These are phyloP conservation scores for Cranoglanis bouderius DNA, from an alignment of 2,113 vertebrate genomes.

Conservation along the genomic window DNA sequence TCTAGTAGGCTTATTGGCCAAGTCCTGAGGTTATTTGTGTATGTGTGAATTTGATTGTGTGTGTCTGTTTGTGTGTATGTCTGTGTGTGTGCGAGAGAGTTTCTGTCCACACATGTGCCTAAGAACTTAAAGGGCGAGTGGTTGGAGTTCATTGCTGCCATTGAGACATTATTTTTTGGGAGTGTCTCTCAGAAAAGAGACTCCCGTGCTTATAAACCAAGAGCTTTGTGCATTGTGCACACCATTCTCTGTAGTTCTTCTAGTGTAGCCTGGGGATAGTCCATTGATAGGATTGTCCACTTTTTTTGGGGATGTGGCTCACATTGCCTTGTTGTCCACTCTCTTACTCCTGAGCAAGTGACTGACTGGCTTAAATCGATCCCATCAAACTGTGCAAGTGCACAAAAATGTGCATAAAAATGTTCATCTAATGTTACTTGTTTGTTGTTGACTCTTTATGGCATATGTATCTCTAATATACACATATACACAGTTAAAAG, in stretches of 20 bases:
- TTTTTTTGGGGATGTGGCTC: slow-evolving; percentile 67
- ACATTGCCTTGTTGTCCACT: slow-evolving; percentile 76
- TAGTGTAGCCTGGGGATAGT: slow-evolving; percentile 71
- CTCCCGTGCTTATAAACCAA: slow-evolving; percentile 58
- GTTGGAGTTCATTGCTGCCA: slow-evolving; percentile 70
- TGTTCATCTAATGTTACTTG: slow-evolving; percentile 79
- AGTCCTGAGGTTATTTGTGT: slow-evolving; percentile 61
- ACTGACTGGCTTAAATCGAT: slow-evolving; percentile 62
- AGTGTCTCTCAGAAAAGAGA: slow-evolving; percentile 52
- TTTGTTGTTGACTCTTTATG: slow-evolving; percentile 72
- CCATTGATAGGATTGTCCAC: slow-evolving; percentile 67
- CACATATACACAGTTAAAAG: slow-evolving; percentile 75
- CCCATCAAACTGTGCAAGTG: slow-evolving; percentile 76
- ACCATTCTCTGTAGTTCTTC: slow-evolving; percentile 67
- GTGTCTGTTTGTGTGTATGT: slow-evolving; percentile 21
- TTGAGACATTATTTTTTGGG: slow-evolving; percentile 77
- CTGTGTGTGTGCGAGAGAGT: slow-evolving; percentile 43
- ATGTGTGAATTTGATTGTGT: slow-evolving; percentile 43
- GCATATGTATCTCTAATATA: slow-evolving; percentile 74
- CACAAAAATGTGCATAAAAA: slow-evolving; percentile 72
- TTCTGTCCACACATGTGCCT: slow-evolving; percentile 80
- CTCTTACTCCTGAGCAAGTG: slow-evolving; percentile 77
- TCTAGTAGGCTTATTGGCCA: slow-evolving; percentile 54
- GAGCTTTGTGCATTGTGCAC: slow-evolving; percentile 74
- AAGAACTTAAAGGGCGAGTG: slow-evolving; percentile 72